A percentile compares a stretch with the other conserved stretches of the same genome.
These are phyloP conservation scores for Holothuria glaberrima DNA, from an alignment of 35 echinoderm and acorn worm genomes.

Conservation along the genomic window DNA sequence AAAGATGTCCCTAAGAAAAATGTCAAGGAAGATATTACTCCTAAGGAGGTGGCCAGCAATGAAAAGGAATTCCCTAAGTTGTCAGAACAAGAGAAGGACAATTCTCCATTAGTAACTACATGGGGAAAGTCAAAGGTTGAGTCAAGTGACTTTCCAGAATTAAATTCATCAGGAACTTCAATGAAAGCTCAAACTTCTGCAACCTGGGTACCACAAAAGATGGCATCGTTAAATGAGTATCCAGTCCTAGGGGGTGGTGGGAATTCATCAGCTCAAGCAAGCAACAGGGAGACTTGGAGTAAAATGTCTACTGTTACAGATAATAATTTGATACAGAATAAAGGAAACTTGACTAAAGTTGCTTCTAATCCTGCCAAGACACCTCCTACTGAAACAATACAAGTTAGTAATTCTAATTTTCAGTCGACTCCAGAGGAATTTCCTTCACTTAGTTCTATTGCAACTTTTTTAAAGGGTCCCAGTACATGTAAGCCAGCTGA, in stretches of 20 bases:
- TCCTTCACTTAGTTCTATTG: constrained; percentile 93
- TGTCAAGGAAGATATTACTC: not conserved
- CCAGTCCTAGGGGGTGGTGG: not conserved
- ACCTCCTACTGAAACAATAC: too few species aligned
- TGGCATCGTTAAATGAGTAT: constrained; percentile 17
- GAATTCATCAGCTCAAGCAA: not conserved
- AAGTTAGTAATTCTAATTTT: not conserved
- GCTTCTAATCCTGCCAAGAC: not conserved
- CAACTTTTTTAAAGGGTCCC: constrained; percentile 65
- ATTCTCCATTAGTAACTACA: not conserved
- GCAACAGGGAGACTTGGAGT: not conserved
- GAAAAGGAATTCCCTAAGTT: constrained; percentile 33
- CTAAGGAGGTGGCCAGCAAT: constrained; percentile 2
- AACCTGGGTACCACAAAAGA: constrained; percentile 16
- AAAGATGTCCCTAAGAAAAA: not conserved
- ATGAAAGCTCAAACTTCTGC: not conserved
- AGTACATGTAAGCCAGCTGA: not conserved
- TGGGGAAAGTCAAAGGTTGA: constrained; percentile 20
- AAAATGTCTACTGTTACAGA: not conserved
- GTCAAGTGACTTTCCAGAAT: constrained; percentile 29
- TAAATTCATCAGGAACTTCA: constrained; percentile 8
- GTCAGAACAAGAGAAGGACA: not conserved
- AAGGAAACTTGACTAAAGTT: not conserved
- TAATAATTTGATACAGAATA: not conserved
- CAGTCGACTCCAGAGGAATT: constrained; percentile 67